Percentiles rank a stretch among this genome's conserved stretches.
Conservation (phyloP, 2,797 vertebrate genomes). For the Acestrorhynchus altus region DNA sequence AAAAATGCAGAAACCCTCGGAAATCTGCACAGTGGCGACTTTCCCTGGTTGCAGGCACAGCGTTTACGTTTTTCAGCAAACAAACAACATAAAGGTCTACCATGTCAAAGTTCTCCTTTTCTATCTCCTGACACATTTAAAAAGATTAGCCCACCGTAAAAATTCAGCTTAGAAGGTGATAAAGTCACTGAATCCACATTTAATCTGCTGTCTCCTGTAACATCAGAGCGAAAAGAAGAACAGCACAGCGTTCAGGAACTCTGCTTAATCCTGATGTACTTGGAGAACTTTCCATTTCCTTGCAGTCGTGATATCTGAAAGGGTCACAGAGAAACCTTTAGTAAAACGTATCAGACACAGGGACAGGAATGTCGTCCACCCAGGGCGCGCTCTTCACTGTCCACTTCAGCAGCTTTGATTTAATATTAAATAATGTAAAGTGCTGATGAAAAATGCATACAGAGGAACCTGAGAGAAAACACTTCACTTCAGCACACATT, state of each 20-base stretch:
- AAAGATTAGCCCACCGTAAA: neutral
- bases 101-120: neutral
- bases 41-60: neutral
- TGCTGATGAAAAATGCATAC: neutral
- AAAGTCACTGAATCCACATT: slow-evolving; percentile 24
- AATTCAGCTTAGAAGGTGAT: slow-evolving; percentile 15
- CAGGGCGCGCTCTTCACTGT: neutral
- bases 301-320: slow-evolving; percentile 1
- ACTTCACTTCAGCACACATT: neutral
- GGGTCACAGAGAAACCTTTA: slow-evolving; percentile 29
- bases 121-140: neutral
- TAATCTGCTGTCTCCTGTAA: slow-evolving; percentile 13
- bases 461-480: neutral
- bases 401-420: neutral
- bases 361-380: slow-evolving; percentile 16
- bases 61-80: neutral
- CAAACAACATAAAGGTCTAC: slow-evolving; percentile 3
- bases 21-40: neutral
- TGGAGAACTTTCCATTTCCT: neutral
- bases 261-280: slow-evolving; percentile 1
- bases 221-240: neutral
- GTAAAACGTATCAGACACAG: neutral
- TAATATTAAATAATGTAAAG: neutral
- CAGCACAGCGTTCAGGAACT: neutral
- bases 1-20: slow-evolving; percentile 1